Base-by-base conservation (phyloP, 2,113 vertebrate genomes). In the Chlorocebus sabaeus region DNA sequence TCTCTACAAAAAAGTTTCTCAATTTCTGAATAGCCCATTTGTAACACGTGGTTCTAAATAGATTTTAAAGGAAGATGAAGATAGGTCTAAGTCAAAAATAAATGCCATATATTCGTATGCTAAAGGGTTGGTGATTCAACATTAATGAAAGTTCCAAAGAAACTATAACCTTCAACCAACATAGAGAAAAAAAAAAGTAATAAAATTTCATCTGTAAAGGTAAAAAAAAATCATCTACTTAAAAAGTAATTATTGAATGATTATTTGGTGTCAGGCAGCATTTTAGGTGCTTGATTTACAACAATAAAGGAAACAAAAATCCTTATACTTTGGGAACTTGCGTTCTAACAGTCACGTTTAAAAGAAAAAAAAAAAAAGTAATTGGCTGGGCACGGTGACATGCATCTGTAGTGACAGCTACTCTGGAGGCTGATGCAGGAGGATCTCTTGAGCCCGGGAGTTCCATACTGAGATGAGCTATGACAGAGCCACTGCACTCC, bases 291-390 rank as follows among this genome's bases (percentile, higher is more conserved):
- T 35, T 30, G 45, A 18, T 20, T 67, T 13, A 43, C 8, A 52
- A 4, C 6, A 76, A 35, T 38, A 25, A 23, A 45, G 2, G 57
- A 86, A 70, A n/a, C 4, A 52, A 48, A 94, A 10, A 67, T 4
- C 8, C 7, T 11, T 75, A 12, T 0, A 67, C 0, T 67, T 16
- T 35, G n/a, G 30, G n/a, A 76, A 1, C 3, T 72, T 84, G 3
- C 18, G 35, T 43, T 43, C 7, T 55, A 61, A 38, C 2, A 9
- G 40, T 25, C 18, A 48, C 3, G 17, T 30, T 59, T 38, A 50
- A 79, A 50, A 38, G 2, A 52, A 68, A 50, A 50, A 12, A 2
- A 64, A 48, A 3, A 3, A 64, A 64, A 14, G 61, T 64, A 64
- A 64, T 64, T 64, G 12, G 27, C 27, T 30, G 12, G 12, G 61